Evolutionary conservation across 2,113 vertebrate species (phyloP).

Genomic region (Hirundichthys speculiger): DNA sequence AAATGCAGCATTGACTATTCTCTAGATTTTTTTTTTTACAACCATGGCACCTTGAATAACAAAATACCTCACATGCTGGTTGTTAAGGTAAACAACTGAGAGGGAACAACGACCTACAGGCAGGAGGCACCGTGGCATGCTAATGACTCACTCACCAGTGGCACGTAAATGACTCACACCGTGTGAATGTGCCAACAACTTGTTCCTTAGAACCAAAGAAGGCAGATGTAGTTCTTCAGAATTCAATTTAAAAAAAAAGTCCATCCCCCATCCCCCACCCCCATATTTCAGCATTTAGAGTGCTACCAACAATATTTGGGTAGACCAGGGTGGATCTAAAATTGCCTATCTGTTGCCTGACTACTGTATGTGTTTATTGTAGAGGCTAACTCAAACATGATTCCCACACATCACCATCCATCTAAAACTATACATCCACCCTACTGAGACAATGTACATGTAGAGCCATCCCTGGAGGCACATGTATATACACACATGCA

Average conservation of each 20-base stretch:
- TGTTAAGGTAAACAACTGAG: no score
- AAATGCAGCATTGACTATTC: no score
- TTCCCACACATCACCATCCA: constrained; percentile 48
- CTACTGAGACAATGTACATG: constrained; percentile 5
- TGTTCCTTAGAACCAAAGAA: no score
- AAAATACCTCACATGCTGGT: no score
- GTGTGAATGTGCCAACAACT: not conserved
- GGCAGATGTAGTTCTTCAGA: no score
- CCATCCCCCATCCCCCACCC: no score
- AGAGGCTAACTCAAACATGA: constrained; percentile 40
- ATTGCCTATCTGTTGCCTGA: constrained; percentile 39
- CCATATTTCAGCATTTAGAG: not conserved
- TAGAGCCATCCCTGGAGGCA: constrained; percentile 27
- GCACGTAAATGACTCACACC: not conserved
- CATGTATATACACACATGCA: constrained; percentile 27
- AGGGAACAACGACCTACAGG: no score
- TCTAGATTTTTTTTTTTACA: no score
- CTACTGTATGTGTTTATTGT: constrained; percentile 37
- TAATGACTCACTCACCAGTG: not conserved
- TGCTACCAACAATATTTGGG: constrained; percentile 43
- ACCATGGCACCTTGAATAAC: no score
- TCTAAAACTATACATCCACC: constrained; percentile 22
- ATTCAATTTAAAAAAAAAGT: not conserved
- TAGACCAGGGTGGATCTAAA: constrained; percentile 47
- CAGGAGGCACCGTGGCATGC: no score